phyloP scores from a whole-genome alignment of 2,113 vertebrate species.

The Sylvia atricapilla region DNA sequence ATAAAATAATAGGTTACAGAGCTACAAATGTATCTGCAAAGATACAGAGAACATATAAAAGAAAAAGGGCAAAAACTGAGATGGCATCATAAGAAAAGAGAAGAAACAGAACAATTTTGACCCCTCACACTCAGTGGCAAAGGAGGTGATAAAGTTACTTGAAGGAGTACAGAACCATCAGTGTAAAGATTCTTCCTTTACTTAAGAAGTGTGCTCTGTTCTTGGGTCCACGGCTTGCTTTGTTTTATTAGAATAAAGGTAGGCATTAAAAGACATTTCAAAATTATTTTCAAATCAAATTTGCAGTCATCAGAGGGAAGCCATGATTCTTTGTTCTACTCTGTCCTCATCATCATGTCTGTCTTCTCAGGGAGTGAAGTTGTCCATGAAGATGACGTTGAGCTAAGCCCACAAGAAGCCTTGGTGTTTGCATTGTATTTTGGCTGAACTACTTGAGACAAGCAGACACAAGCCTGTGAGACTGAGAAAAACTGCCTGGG shows the following conservation, averaged over 20 bases:
- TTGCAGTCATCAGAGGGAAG: background rate
- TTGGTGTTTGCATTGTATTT: background rate
- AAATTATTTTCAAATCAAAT: background rate
- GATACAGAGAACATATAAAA: background rate
- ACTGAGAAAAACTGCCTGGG: slow-evolving; percentile 4
- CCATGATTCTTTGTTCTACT: background rate
- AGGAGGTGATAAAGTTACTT: background rate
- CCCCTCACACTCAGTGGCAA: rapidly evolving
- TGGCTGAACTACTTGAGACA: background rate
- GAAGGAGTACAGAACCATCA: background rate
- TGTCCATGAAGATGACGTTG: background rate
- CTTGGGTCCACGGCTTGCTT: background rate
- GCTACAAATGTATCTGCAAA: background rate
- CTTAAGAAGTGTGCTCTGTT: background rate
- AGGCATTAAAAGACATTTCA: background rate
- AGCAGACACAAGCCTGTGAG: background rate
- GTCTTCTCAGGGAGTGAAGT: background rate
- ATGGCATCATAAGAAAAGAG: background rate
- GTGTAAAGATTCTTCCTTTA: background rate
- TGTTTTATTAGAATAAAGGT: background rate
- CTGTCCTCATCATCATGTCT: background rate
- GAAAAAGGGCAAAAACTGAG: background rate
- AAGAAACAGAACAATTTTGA: background rate
- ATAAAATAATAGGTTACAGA: background rate
- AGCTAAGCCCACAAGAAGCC: background rate